Evolutionary conservation across 2,888 invertebrate genomes (phyloP), one percentile per base, ranked within the genome.

Genomic region (Machimus atricapillus): DNA sequence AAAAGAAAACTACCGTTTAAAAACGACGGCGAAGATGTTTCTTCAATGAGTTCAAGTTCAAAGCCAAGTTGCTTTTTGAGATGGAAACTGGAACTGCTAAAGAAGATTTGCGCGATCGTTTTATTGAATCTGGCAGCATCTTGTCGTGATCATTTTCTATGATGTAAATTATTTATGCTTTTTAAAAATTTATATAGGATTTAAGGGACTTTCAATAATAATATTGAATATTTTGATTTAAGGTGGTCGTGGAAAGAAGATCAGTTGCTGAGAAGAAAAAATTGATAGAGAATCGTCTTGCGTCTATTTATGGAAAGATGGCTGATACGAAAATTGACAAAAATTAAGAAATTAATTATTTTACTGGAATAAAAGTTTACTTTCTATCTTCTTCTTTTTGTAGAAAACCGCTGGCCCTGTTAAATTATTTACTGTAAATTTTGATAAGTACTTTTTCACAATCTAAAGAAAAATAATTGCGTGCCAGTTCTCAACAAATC

Each of bases 31-130:
- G 66, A 56, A 56, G 56, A 52, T 52, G 52, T 16, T 52, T 52
- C 66, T 27, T 23, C 66, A 66, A 56, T 34, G 16, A 12, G 34
- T 81, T 81, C 81, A 81, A 81, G 81, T 81, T 81, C 81, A 81
- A 81, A 56, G 81, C 56, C 56, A 56, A 16, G 14, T 27, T 34
- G 27, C 23, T 37, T 31, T 79, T 79, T 12, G 40, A 43, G 40
- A 14, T 79, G 43, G 5, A 23, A 16, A 43, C 40, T 46, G 46
- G 37, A 40, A 46, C 40, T 46, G 16, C 46, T 46, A 46, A 79
- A 46, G n/a, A 56, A 56, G 66, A 66, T 27, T 66, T 19, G 66
- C 23, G 23, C 66, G 66, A 40, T 31, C 31, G 40, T 34, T 76
- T 37, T 76, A 40, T n/a, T 77, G 34, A 77, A 37, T 76, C 4